Base-by-base conservation (phyloP, 2,797 vertebrate species). In the Menidia menidia region DNA sequence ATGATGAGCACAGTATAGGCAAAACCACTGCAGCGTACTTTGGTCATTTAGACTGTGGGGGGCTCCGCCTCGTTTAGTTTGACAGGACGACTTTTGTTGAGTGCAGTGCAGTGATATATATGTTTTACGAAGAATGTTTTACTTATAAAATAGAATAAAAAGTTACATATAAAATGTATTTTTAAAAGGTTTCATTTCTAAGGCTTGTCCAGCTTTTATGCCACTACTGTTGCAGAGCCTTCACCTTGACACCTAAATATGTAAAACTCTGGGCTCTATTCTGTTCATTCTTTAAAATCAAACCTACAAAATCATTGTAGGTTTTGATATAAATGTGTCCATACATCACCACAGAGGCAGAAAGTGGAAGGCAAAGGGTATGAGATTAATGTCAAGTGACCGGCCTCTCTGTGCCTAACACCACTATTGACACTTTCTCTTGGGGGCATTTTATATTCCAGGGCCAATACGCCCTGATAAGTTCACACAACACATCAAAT, bases 401-500 rank as follows among this genome's bases (percentile, higher is more conserved):
- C 74, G 67, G 72, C 57, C 74, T 77, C 59, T 52, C 66, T 60
- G 68, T 75, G 77, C 80, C 74, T 76, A 69, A 70, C 77, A 78
- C 76, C 75, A 63, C 33, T 62, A 30, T 15, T 84, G 82, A 77
- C 81, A 82, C 55, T 60, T 64, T 73, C 77, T 81, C 73, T 35
- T 10, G 15, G 72, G 68, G 69, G 48, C 45, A 3, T 71, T 80
- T 85, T 60, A 68, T 71, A 83, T 80, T 87, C 71, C 25, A 33
- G 69, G 63, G 85, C 80, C 73, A 78, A 78, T 59, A 1, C 60
- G 70, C 45, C 47, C 25, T 8, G 56, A 84, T 86, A 77, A 84
- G 83, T 86, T 89, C 84, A 84, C 58, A 71, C 72, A 75, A 82
- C 61, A 69, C 67, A 81, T 83, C 78, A 82, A 68, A 85, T 53